Conservation (phyloP, 2,113 vertebrate genomes). For the Grallaria varia region DNA sequence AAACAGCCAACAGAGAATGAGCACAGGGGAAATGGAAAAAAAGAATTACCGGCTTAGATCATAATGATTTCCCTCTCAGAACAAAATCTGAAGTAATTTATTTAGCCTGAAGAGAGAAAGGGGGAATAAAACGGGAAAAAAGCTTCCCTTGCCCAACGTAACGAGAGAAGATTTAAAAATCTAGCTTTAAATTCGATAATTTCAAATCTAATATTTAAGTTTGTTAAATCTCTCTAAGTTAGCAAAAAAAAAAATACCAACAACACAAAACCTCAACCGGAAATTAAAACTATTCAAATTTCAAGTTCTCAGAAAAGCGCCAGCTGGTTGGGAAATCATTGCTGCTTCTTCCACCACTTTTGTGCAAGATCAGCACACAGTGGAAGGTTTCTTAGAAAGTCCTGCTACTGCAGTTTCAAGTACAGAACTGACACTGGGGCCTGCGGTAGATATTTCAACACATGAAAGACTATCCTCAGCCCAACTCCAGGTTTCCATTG, state of each 20-base stretch:
- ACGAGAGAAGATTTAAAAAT: not conserved
- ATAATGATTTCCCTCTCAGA: not conserved
- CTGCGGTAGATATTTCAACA: not conserved
- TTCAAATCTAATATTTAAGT: not conserved
- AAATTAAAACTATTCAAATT: not conserved
- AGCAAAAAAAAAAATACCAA: not conserved
- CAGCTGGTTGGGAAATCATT: not conserved
- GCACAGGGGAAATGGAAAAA: not conserved
- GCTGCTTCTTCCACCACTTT: not conserved
- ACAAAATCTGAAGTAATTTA: not conserved
- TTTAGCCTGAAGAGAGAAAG: not conserved
- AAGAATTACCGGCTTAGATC: not conserved
- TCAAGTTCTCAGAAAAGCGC: not conserved
- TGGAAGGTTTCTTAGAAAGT: not conserved
- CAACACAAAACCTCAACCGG: not conserved
- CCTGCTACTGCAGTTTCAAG: not conserved
- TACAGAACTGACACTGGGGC: not conserved
- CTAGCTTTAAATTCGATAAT: not conserved
- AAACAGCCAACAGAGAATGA: not conserved
- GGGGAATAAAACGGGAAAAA: not conserved
- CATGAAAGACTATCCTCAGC: not conserved
- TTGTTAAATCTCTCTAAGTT: not conserved
- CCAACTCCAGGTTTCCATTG: not conserved
- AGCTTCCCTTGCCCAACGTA: not conserved
- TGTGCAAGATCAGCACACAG: not conserved